phyloP scores from a whole-genome alignment of 2,113 vertebrate species.

The Heterotis niloticus region DNA sequence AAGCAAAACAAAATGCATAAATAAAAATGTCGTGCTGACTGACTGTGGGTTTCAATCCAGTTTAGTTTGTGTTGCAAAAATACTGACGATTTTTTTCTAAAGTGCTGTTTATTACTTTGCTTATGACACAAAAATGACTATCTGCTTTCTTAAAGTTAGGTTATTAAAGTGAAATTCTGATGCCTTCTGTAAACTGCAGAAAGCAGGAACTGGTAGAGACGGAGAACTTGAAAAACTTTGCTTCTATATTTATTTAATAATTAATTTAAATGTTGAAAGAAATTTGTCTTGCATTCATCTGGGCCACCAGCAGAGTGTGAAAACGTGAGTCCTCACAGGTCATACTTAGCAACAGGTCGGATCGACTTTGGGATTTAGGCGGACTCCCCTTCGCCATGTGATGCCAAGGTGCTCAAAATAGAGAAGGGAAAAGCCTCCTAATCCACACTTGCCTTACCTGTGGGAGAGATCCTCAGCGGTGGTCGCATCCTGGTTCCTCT shows the following conservation, averaged over 20 bases:
- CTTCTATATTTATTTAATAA: neutral
- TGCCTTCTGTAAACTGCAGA: too few species aligned
- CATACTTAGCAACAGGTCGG: neutral
- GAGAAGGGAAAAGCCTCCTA: neutral
- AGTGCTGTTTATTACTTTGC: too few species aligned
- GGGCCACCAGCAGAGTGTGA: neutral
- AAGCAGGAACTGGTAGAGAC: too few species aligned
- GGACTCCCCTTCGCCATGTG: neutral
- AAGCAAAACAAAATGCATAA: too few species aligned
- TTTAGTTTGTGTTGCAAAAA: too few species aligned
- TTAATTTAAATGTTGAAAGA: neutral
- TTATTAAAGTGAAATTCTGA: too few species aligned
- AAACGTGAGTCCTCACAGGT: neutral
- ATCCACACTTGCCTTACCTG: constrained; percentile 2
- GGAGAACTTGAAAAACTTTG: too few species aligned
- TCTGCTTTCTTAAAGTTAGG: too few species aligned
- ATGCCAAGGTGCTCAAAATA: constrained; percentile 9
- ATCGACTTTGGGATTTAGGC: neutral
- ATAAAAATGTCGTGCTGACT: too few species aligned
- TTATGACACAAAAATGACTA: too few species aligned
- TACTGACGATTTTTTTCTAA: too few species aligned
- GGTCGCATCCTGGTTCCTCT: neutral
- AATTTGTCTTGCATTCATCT: neutral
- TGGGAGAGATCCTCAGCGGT: neutral
- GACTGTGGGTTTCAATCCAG: too few species aligned